These are phyloP conservation scores for Sebastes fasciatus DNA, from an alignment of 2,113 vertebrate genomes.

Conservation along the genomic window DNA sequence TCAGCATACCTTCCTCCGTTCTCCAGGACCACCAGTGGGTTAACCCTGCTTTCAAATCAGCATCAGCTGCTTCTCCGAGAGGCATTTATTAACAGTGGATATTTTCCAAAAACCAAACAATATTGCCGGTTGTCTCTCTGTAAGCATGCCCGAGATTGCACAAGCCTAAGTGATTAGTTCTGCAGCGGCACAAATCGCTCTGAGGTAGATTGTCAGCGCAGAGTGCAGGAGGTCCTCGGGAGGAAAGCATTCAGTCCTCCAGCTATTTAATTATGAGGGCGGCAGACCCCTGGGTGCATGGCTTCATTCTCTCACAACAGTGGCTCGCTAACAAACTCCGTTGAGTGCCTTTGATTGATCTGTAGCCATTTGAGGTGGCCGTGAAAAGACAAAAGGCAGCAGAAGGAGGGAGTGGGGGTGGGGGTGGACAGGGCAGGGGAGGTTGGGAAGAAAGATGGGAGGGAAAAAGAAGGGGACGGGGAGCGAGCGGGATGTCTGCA, in stretches of 20 bases:
- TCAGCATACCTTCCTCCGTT: constrained; percentile 21
- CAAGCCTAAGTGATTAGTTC: constrained; percentile 77
- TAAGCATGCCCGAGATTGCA: constrained; percentile 53
- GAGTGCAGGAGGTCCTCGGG: constrained; percentile 50
- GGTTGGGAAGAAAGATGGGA: constrained; percentile 20
- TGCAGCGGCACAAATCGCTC: constrained; percentile 52
- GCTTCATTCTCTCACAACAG: constrained; percentile 60
- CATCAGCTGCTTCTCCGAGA: constrained; percentile 26
- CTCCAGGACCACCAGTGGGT: constrained; percentile 8
- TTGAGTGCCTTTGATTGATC: constrained; percentile 79
- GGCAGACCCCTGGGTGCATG: constrained; percentile 56
- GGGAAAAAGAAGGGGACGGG: not conserved
- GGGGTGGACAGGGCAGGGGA: not conserved
- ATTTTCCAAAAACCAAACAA: constrained; percentile 70
- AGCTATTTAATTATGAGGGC: constrained; percentile 78
- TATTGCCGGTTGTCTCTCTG: constrained; percentile 52
- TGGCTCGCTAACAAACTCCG: constrained; percentile 72
- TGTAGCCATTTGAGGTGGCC: constrained; percentile 63
- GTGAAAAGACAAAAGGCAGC: constrained; percentile 66
- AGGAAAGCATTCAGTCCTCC: constrained; percentile 68
- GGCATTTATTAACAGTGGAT: constrained; percentile 61
- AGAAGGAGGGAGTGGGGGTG: constrained; percentile 30
- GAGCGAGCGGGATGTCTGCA: constrained; percentile 31
- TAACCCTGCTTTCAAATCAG: constrained; percentile 67
- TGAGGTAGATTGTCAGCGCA: constrained; percentile 60